Evolutionary conservation across 2,113 vertebrate genomes (phyloP).

Genomic region (Brachypteracias leptosomus): DNA sequence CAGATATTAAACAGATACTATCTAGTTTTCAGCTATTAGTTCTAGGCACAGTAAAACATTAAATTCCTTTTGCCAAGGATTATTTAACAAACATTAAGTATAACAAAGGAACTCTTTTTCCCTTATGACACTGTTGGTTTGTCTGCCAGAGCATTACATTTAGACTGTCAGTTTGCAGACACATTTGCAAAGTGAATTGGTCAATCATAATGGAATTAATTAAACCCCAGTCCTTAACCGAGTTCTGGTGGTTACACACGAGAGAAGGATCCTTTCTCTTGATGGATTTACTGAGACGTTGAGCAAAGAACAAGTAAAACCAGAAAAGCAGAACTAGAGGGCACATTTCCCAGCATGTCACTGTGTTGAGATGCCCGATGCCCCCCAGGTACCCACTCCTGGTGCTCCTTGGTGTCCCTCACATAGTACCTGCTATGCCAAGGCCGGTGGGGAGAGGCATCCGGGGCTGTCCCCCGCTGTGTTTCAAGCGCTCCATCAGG

Average conservation of each 20-base stretch:
- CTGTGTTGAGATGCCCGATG: fast-evolving
- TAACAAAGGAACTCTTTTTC: not conserved
- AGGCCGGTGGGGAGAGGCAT: slow-evolving; percentile 81
- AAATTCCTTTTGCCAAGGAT: not conserved
- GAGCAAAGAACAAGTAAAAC: not conserved
- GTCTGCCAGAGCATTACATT: not conserved
- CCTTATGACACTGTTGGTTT: not conserved
- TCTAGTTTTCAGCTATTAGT: not conserved
- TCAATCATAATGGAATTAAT: not conserved
- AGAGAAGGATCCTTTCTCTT: not conserved
- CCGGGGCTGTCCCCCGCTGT: slow-evolving; percentile 74
- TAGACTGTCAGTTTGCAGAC: not conserved
- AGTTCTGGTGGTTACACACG: not conserved
- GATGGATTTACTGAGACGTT: fast-evolving
- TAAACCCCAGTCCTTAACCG: not conserved
- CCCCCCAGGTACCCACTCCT: fast-evolving
- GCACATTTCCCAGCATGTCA: fast-evolving
- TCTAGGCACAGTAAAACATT: not conserved
- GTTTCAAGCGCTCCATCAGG: slow-evolving; percentile 77
- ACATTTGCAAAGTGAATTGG: not conserved
- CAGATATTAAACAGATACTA: not conserved
- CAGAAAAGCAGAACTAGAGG: not conserved
- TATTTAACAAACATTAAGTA: not conserved
- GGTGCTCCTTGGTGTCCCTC: not conserved
- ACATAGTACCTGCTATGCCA: slow-evolving; percentile 68